These are phyloP conservation scores for Deroplatys truncata DNA, from an alignment of 2,888 invertebrate genomes.

Conservation along the genomic window DNA sequence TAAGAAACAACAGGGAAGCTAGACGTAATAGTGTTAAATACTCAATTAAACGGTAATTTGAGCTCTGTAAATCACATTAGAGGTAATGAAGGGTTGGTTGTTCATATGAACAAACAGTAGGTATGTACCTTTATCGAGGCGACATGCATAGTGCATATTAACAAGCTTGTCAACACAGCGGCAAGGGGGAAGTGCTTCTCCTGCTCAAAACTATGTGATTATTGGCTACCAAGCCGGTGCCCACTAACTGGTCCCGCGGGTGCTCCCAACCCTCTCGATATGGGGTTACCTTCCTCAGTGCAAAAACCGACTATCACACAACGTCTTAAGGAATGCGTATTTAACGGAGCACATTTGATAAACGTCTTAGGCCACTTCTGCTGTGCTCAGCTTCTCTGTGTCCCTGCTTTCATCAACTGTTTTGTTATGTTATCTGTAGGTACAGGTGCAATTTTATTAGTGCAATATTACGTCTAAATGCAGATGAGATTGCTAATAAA, in stretches of 20 bases:
- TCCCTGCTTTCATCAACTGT: too few species aligned
- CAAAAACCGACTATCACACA: background rate
- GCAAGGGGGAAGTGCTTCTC: background rate
- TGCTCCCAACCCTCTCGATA: background rate
- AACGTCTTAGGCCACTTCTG: background rate
- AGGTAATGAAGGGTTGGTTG: background rate
- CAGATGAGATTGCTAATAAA: too few species aligned
- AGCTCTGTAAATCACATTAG: background rate
- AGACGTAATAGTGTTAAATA: background rate
- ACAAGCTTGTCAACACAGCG: constrained; percentile 4
- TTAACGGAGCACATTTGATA: background rate
- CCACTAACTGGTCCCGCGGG: constrained; percentile 5
- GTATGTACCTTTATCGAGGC: background rate
- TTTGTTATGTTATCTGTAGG: too few species aligned
- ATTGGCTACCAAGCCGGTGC: background rate
- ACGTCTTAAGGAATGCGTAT: background rate
- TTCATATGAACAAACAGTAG: background rate
- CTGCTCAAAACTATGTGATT: constrained; percentile 16
- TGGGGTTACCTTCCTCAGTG: background rate
- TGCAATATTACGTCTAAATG: too few species aligned
- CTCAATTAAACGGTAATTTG: background rate
- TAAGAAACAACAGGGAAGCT: too few species aligned
- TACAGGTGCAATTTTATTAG: too few species aligned
- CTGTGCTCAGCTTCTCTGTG: too few species aligned
- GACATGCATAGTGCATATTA: background rate